phyloP scores from a whole-genome alignment of 2,113 vertebrate species.

The Lepisosteus oculatus region DNA sequence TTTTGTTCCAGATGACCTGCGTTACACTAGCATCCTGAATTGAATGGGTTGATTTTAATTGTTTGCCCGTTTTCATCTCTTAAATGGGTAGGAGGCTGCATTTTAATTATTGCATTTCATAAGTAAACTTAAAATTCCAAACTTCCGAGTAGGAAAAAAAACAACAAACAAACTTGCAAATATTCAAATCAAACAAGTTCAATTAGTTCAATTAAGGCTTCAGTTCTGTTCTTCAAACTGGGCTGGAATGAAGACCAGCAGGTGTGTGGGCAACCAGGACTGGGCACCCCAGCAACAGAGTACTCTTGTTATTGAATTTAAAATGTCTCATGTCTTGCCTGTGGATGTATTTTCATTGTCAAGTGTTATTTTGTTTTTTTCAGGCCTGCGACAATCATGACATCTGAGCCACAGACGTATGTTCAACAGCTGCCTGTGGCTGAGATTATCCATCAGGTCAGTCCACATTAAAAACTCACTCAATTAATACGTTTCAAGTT shows the following conservation, averaged over 20 bases:
- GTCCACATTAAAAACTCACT: conserved; percentile 11
- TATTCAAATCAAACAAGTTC: too few species aligned
- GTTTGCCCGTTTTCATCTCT: too few species aligned
- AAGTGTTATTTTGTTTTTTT: conserved; percentile 12
- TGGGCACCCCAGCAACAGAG: background rate
- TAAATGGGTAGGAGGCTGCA: too few species aligned
- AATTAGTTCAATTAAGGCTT: background rate
- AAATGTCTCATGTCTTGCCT: background rate
- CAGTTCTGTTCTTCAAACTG: background rate
- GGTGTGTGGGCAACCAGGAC: too few species aligned
- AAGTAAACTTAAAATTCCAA: too few species aligned
- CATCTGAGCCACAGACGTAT: conserved; percentile 65
- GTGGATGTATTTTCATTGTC: background rate
- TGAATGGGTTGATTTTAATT: too few species aligned
- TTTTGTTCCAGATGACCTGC: too few species aligned
- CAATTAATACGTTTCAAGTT: background rate
- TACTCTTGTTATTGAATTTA: background rate
- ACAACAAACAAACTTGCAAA: too few species aligned
- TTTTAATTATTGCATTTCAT: too few species aligned
- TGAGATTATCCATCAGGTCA: conserved; percentile 95
- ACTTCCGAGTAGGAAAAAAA: too few species aligned
- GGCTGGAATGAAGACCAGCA: background rate
- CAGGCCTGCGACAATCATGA: conserved; percentile 55
- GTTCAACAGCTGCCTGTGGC: conserved; percentile 92
- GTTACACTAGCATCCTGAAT: too few species aligned